These are phyloP conservation scores for Hydrolagus affinis DNA, from an alignment of 2,113 vertebrate genomes.

Conservation along the genomic window DNA sequence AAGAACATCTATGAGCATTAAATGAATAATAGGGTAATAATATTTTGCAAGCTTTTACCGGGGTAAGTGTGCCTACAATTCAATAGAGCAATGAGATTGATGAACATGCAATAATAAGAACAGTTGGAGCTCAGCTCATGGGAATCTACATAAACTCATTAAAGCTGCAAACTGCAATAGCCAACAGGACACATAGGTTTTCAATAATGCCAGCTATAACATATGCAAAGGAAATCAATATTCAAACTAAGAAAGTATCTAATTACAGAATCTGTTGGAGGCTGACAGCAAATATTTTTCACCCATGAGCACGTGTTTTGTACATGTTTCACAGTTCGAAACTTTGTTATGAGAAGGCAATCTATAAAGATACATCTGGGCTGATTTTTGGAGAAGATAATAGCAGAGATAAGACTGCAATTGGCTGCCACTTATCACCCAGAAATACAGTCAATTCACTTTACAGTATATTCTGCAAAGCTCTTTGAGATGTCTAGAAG, in stretches of 20 bases:
- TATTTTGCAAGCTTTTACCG: conserved; percentile 25
- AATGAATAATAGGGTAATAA: conserved; percentile 27
- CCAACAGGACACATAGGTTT: neutral
- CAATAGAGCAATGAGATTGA: neutral
- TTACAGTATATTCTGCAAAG: too few relatives aligned
- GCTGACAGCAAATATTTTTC: neutral
- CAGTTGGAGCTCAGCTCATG: neutral
- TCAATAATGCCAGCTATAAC: neutral
- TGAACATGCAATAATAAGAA: conserved; percentile 14
- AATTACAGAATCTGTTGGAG: neutral
- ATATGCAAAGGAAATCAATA: neutral
- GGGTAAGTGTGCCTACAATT: neutral
- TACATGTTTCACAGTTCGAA: neutral
- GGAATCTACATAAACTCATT: conserved; percentile 19
- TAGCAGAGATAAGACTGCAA: too few relatives aligned
- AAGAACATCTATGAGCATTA: neutral
- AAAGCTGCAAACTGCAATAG: neutral
- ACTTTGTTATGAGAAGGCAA: neutral
- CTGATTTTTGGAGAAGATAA: neutral
- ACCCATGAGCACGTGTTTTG: neutral
- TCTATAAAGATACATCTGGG: neutral
- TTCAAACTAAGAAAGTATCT: conserved; percentile 16
- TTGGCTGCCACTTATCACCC: too few relatives aligned
- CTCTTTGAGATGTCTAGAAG: too few relatives aligned
- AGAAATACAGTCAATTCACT: too few relatives aligned